These are phyloP conservation scores for Macrocentrus cingulum DNA, from an alignment of 1,140 invertebrate species.

Conservation along the genomic window DNA sequence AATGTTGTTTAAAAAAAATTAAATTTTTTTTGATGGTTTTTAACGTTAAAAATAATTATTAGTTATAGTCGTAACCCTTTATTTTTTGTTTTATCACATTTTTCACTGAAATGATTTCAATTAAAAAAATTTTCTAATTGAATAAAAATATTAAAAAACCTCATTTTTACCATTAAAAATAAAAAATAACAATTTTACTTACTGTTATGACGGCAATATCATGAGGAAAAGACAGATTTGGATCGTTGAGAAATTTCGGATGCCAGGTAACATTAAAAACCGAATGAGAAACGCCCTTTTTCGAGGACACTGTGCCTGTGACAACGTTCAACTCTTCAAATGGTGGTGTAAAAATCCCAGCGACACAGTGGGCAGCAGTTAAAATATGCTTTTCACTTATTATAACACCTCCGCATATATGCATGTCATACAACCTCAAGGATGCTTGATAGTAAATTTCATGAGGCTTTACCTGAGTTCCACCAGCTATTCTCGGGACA, in stretches of 20 bases:
- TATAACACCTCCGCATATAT: conserved; percentile 67
- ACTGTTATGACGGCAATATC: conserved; percentile 34
- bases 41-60: no score
- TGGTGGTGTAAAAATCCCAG: conserved; percentile 51
- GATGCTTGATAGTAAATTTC: conserved; percentile 66
- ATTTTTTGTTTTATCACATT: no score
- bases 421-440: conserved; percentile 56
- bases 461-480: conserved; percentile 40
- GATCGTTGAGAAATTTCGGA: conserved; percentile 5
- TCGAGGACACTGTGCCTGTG: conserved; percentile 13
- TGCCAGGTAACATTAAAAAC: conserved; percentile 23
- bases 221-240: conserved; percentile 2
- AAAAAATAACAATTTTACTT: conserved; percentile 7
- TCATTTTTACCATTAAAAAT: not conserved
- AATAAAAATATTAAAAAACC: no score
- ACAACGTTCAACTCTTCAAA: conserved; percentile 40
- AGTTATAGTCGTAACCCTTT: no score
- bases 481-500: conserved; percentile 48
- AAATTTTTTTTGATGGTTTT: no score
- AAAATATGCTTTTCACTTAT: conserved; percentile 62
- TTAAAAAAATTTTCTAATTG: no score
- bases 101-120: no score
- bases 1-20: no score
- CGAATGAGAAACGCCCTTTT: not conserved
- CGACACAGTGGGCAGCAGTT: conserved; percentile 70